Evolutionary conservation across 2,888 invertebrate genomes (phyloP), one percentile per base, ranked within the genome.

Genomic region (Osedax fenrisi): DNA sequence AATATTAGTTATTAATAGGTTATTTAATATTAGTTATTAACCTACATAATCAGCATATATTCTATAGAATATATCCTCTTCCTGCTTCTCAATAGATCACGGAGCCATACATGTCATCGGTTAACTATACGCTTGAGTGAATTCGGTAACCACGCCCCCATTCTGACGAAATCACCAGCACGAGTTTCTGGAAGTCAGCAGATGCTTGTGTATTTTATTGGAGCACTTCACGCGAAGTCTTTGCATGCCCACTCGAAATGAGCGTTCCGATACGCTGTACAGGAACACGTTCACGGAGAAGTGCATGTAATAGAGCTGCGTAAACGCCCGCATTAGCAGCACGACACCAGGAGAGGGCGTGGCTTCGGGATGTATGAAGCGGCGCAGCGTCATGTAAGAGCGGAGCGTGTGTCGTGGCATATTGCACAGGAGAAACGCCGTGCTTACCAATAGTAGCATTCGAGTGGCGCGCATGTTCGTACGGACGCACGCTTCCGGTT

Each of bases 371-470:
- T 64, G 13, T 73, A 3, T 24, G 25, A 24, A 17, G 22, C 26
- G 17, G 27, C 59, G 22, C n/a, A 61, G 5, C 22, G 76, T 73
- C 1, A 67, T 73, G 62, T 76, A 77, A 23, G 72, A 61, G 2
- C 76, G 64, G 10, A 72, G 41, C 0, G 61, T 72, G 62, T 77
- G 77, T 23, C 74, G 56, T 17, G 77, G 77, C 26, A 76, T 74
- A 75, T 77, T 77, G 59, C 75, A 77, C n/a, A 76, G 27, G 17
- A 77, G 69, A 26, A 77, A 77, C 21, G 75, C 77, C 5, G 74
- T 77, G 21, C 74, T 74, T 1, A 77, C 76, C 13, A 77, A 59
- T 2, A 77, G 74, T 62, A 77, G 56, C 75, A 76, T 76, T 69
- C 70, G 72, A 3, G 77, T 77, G 59, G 72, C 75, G 17, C 72